Percentiles rank a stretch among this genome's conserved stretches.
Conservation (phyloP, 2,797 vertebrate genomes). For the Spinus pinus region DNA sequence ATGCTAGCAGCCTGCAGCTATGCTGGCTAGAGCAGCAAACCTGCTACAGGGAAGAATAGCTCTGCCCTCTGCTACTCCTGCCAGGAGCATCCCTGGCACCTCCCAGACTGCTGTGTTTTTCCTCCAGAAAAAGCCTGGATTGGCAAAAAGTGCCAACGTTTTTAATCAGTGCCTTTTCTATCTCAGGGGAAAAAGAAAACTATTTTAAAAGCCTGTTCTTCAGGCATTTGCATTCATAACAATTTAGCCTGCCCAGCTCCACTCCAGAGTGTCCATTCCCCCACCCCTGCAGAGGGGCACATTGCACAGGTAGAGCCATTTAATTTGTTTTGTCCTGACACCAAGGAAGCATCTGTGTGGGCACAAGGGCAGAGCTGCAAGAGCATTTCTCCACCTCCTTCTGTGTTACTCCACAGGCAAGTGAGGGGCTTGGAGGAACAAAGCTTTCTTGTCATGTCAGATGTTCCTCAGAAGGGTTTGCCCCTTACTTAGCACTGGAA, state of each 20-base stretch:
- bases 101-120: background rate
- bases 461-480: background rate
- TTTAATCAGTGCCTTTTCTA: background rate
- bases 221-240: background rate
- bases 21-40: background rate
- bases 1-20: background rate
- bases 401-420: background rate
- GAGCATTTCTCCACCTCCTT: background rate
- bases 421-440: background rate
- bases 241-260: background rate
- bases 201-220: background rate
- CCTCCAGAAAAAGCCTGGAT: background rate
- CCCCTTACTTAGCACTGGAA: background rate
- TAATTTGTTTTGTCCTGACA: background rate
- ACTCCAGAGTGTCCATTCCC: background rate
- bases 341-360: background rate
- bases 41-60: background rate
- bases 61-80: background rate
- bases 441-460: background rate
- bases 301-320: background rate
- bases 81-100: background rate
- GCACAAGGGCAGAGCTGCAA: background rate
- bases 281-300: background rate
- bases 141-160: background rate
- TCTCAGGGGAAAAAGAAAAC: background rate